Evolutionary conservation across 2,888 invertebrate genomes (phyloP), one percentile per base, ranked within the genome.

Genomic region (Ornithoptera alexandrae): DNA sequence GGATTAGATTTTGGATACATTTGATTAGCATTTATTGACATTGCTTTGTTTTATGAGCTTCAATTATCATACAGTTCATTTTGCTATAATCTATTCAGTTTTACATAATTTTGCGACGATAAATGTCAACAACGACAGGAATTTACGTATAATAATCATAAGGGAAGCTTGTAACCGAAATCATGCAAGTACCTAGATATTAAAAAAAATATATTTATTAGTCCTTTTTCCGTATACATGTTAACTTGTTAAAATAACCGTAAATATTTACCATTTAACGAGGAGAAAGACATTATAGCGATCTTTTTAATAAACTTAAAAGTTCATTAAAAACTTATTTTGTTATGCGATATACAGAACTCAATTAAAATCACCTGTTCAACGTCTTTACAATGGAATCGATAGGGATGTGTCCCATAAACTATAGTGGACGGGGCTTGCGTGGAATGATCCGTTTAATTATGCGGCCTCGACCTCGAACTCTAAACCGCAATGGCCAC

Each of bases 351-450:
- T 77, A 78, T 78, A 79, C 76, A 78, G 79, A 80, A 83, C 79
- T 81, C 81, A 85, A 87, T 86, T 84, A 86, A 80, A 84, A 81
- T 85, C 82, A 86, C 83, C 84, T 87, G 79, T 76, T 79, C 74
- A 81, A 77, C 76, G 75, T 86, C 66, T 66, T 65, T 67, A 67
- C 85, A 87, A 85, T 84, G 79, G 83, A 78, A 82, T 82, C 75
- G 78, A 81, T 81, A 79, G 80, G 76, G 75, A 77, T 77, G 80
- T 76, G 77, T 74, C 74, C 74, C 79, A 84, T 86, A 86, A 85
- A 84, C 78, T 78, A 80, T 77, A 76, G 76, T 72, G 71, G 69
- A 71, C 57, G 59, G 75, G 76, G 78, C 78, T 81, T 74, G 80
- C 79, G 79, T 78, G 78, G 82, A 86, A 85, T 84, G 84, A 84